phyloP scores from a whole-genome alignment of 2,888 invertebrate genomes.

The Melikaiella ostensackeni region DNA sequence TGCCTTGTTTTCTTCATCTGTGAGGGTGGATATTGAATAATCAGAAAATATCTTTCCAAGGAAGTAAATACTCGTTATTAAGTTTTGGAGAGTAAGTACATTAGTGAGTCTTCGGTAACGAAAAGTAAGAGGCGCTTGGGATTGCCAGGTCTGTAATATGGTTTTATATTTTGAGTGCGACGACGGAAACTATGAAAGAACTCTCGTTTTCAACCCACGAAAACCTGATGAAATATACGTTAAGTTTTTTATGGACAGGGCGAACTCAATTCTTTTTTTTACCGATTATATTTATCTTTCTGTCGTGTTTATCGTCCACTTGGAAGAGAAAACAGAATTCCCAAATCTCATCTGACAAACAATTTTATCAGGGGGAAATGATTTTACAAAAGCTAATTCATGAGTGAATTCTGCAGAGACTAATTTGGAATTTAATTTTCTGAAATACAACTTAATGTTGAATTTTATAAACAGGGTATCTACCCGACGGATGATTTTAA shows the following conservation, averaged over 20 bases:
- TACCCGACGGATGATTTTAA: too few species aligned
- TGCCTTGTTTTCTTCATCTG: neutral
- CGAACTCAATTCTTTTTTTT: constrained; percentile 5
- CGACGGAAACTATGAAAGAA: constrained; percentile 30
- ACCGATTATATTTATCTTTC: constrained; percentile 4
- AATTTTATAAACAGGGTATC: too few species aligned
- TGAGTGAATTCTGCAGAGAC: too few species aligned
- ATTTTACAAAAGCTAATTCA: too few species aligned
- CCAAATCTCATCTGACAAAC: neutral
- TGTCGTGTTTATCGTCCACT: neutral
- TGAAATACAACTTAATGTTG: neutral
- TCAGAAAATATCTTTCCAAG: constrained; percentile 28
- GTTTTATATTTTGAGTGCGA: constrained; percentile 14
- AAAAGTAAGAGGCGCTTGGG: constrained; percentile 24
- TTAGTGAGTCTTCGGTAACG: constrained; percentile 4
- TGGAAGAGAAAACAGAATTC: neutral
- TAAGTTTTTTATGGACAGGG: neutral
- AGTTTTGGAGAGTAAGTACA: constrained; percentile 19
- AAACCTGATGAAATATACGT: constrained; percentile 34
- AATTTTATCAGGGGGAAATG: neutral
- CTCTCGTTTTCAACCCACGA: constrained; percentile 19
- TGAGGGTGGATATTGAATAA: neutral
- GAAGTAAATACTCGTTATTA: constrained; percentile 33
- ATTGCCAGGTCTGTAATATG: constrained; percentile 14
- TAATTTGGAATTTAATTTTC: too few species aligned